Evolutionary conservation across 2,113 vertebrate species (phyloP).

Genomic region (Gobius niger): DNA sequence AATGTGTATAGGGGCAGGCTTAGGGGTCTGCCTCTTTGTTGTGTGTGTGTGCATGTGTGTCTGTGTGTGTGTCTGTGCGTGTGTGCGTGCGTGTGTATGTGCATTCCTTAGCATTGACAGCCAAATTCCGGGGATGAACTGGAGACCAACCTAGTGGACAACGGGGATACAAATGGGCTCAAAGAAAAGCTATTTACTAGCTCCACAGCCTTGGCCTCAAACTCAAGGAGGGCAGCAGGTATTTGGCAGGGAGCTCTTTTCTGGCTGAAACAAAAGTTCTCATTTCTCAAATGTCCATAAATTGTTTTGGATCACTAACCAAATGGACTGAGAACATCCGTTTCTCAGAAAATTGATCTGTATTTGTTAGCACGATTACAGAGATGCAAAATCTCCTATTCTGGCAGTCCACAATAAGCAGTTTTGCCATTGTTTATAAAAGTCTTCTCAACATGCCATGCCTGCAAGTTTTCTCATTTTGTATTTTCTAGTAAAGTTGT

Average conservation of each 20-base stretch:
- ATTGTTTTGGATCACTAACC: not conserved
- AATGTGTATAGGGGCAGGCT: constrained; percentile 40
- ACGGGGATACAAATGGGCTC: constrained; percentile 12
- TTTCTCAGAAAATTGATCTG: no score
- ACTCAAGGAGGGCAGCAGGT: constrained; percentile 8
- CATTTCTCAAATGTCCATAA: constrained; percentile 23
- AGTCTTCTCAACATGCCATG: no score
- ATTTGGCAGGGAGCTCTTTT: constrained; percentile 27
- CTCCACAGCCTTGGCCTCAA: constrained; percentile 30
- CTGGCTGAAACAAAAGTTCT: constrained; percentile 29
- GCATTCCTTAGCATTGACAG: constrained; percentile 68
- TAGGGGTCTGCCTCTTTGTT: constrained; percentile 29
- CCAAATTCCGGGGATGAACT: constrained; percentile 54
- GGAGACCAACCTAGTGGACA: constrained; percentile 39
- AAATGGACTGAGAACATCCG: not conserved
- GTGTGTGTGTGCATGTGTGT: constrained; percentile 27
- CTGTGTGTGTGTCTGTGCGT: constrained; percentile 41
- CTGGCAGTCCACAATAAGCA: no score
- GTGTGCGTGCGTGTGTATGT: constrained; percentile 32
- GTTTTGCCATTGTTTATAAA: no score
- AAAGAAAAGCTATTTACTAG: constrained; percentile 28
- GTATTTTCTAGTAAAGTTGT: no score
- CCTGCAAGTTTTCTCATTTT: no score
- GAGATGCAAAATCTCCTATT: no score
- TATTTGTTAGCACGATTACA: no score